Percentiles rank a stretch among this genome's conserved stretches.
Evolutionary conservation across 2,113 vertebrate species (phyloP).

Genomic region (Lepus timidus): DNA sequence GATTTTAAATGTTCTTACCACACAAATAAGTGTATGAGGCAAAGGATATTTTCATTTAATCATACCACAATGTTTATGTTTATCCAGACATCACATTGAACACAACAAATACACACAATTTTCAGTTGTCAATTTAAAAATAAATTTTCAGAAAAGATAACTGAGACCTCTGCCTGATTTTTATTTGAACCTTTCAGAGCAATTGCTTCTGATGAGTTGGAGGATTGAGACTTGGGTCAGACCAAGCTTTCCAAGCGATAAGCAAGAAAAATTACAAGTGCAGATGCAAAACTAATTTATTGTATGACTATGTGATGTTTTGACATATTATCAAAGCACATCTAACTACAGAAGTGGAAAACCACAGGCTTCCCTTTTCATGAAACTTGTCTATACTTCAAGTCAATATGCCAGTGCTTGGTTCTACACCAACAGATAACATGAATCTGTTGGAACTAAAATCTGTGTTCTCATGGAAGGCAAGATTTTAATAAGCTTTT

Average conservation of each 20-base stretch:
- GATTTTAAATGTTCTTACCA: background rate
- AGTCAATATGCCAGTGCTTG: background rate
- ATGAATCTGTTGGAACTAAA: background rate
- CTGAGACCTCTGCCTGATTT: background rate
- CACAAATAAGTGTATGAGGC: background rate
- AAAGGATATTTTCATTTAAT: background rate
- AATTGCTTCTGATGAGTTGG: background rate
- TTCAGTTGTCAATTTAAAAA: background rate
- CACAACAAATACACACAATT: background rate
- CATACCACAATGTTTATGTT: background rate
- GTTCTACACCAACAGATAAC: background rate
- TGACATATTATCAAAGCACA: background rate
- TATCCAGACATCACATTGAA: background rate
- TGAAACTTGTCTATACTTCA: background rate
- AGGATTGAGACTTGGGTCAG: background rate
- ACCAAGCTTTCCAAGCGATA: background rate
- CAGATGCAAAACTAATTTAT: background rate
- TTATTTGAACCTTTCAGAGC: background rate
- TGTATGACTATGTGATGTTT: background rate
- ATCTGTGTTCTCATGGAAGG: background rate
- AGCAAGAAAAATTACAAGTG: background rate
- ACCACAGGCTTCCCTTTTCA: background rate
- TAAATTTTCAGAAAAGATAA: background rate
- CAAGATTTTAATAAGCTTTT: slow-evolving; percentile 8
- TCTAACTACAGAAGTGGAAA: background rate